phyloP scores from a whole-genome alignment of 2,113 vertebrate genomes.

The Microtus ochrogaster region DNA sequence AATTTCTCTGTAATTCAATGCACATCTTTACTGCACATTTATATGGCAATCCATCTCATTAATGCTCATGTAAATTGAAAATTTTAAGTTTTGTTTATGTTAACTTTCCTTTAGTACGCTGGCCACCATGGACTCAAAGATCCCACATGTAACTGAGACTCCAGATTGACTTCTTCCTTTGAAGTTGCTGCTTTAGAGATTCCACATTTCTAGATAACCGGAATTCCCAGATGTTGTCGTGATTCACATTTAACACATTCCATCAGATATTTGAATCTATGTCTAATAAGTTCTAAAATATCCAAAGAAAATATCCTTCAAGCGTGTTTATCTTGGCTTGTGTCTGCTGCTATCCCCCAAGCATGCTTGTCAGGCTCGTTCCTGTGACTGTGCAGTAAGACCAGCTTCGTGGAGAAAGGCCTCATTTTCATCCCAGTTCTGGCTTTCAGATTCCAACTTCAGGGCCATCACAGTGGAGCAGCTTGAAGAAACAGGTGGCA shows the following conservation, averaged over 20 bases:
- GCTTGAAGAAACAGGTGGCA: too few relatives aligned
- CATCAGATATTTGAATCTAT: background rate
- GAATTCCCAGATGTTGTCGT: background rate
- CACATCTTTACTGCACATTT: background rate
- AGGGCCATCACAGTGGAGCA: background rate
- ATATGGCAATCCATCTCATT: background rate
- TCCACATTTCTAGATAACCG: background rate
- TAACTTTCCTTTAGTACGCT: conserved; percentile 33
- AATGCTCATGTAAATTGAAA: background rate
- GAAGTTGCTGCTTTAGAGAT: background rate
- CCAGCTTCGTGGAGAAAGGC: background rate
- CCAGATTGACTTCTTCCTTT: background rate
- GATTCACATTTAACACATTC: background rate
- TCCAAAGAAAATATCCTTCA: background rate
- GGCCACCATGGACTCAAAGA: background rate
- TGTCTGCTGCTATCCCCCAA: background rate
- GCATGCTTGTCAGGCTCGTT: background rate
- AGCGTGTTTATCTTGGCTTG: background rate
- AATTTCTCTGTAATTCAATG: background rate
- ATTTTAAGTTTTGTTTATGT: background rate
- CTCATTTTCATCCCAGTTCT: background rate
- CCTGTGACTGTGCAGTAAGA: background rate
- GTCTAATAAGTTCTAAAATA: background rate
- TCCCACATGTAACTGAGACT: background rate
- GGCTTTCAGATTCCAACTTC: too few relatives aligned